Percentiles rank a stretch among this genome's conserved stretches.
These are phyloP conservation scores for Listronotus oregonensis DNA, from an alignment of 1,140 invertebrate genomes.

Conservation along the genomic window DNA sequence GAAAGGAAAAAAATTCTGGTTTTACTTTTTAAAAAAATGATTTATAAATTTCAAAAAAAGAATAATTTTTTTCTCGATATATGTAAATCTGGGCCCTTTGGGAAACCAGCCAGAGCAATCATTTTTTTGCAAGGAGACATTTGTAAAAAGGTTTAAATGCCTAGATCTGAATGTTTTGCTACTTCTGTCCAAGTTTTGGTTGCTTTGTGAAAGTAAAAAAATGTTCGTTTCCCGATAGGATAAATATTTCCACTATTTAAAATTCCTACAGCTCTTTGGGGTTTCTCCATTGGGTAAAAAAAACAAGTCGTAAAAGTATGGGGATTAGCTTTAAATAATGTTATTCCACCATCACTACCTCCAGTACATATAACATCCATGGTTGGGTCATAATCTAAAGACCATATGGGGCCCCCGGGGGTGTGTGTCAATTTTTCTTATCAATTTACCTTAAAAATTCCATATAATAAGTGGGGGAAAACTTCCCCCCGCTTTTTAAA, in stretches of 20 bases:
- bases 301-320: constrained; percentile 39
- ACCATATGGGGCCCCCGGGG: constrained; percentile 65
- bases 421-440: constrained; percentile 68
- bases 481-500: constrained; percentile 75
- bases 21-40: constrained; percentile 56
- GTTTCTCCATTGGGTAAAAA: constrained; percentile 18
- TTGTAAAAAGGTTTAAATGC: constrained; percentile 63
- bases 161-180: constrained; percentile 57
- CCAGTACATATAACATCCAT: constrained; percentile 66
- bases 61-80: constrained; percentile 58
- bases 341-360: constrained; percentile 65
- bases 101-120: constrained; percentile 63
- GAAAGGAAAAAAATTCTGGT: constrained; percentile 67
- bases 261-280: constrained; percentile 56
- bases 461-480: constrained; percentile 72
- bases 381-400: constrained; percentile 62
- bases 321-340: constrained; percentile 61
- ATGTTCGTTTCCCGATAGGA: constrained; percentile 57
- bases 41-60: constrained; percentile 50
- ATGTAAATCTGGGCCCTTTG: constrained; percentile 61
- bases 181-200: constrained; percentile 43
- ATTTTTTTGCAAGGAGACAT: constrained; percentile 61
- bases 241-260: constrained; percentile 60
- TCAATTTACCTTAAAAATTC: constrained; percentile 64
- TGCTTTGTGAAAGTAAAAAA: constrained; percentile 57